phyloP scores from a whole-genome alignment of 2,797 vertebrate genomes.

The Syngnathus rostellatus region DNA sequence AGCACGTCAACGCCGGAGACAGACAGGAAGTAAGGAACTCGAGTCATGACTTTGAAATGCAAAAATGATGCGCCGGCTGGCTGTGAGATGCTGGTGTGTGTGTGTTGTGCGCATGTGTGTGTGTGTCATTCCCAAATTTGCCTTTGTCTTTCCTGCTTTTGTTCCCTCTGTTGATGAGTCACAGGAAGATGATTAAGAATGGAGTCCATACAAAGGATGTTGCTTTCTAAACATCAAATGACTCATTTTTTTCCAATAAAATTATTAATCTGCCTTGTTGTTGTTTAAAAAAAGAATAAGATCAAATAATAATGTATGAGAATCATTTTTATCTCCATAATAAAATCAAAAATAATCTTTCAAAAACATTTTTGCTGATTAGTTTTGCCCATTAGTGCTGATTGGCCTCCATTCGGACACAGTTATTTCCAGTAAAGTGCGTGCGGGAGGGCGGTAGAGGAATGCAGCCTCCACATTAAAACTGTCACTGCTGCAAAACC shows the following conservation, averaged over 20 bases:
- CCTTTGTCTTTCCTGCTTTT: slow-evolving; percentile 55
- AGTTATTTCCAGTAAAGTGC: not conserved
- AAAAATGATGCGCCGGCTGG: not conserved
- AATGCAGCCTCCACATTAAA: slow-evolving; percentile 56
- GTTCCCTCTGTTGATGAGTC: slow-evolving; percentile 23
- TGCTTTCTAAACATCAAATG: slow-evolving; percentile 5
- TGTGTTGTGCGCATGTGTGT: slow-evolving; percentile 30
- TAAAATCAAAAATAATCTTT: too few relatives aligned
- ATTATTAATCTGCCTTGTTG: not conserved
- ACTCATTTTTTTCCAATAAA: not conserved
- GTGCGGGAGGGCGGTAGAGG: slow-evolving; percentile 25
- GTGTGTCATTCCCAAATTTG: slow-evolving; percentile 23
- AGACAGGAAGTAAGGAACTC: slow-evolving; percentile 79
- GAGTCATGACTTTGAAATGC: not conserved
- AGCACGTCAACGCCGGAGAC: slow-evolving; percentile 80
- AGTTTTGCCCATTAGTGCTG: not conserved
- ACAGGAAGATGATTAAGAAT: not conserved
- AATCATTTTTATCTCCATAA: not conserved
- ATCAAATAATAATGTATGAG: not conserved
- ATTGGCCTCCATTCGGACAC: not conserved
- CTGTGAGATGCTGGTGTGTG: not conserved
- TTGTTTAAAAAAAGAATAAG: not conserved
- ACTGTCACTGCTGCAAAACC: slow-evolving; percentile 49
- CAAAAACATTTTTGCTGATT: not conserved
- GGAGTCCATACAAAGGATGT: not conserved